Evolutionary conservation across 2,113 vertebrate genomes (phyloP).

Genomic region (Stercorarius parasiticus): DNA sequence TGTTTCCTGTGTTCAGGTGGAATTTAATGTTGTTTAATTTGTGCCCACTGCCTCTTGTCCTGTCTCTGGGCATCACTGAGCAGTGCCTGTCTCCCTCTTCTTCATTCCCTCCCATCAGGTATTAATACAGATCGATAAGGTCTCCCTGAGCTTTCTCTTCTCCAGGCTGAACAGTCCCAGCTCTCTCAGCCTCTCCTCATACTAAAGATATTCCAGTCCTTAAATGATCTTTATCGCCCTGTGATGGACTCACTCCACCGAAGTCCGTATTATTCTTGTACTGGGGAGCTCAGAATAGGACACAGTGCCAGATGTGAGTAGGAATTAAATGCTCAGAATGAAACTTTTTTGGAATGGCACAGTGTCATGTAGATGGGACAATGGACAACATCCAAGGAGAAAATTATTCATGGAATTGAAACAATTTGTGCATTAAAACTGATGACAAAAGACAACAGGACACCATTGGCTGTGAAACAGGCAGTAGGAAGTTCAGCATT

Average conservation of each 20-base stretch:
- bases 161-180: neutral
- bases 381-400: neutral
- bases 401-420: neutral
- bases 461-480: neutral
- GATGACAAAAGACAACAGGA: neutral
- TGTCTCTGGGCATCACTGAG: neutral
- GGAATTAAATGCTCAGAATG: neutral
- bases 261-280: neutral
- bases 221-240: neutral
- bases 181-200: neutral
- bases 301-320: neutral
- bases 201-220: neutral
- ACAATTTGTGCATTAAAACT: neutral
- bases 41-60: neutral
- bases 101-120: neutral
- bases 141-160: neutral
- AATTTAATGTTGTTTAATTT: neutral
- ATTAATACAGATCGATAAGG: neutral
- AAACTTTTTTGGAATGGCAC: neutral
- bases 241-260: neutral
- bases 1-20: neutral
- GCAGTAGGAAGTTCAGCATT: neutral
- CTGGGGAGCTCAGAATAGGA: neutral
- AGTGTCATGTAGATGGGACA: neutral
- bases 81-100: neutral